These are phyloP conservation scores for Glyphotaelius pellucidus DNA, from an alignment of 2,888 invertebrate species.

Conservation along the genomic window DNA sequence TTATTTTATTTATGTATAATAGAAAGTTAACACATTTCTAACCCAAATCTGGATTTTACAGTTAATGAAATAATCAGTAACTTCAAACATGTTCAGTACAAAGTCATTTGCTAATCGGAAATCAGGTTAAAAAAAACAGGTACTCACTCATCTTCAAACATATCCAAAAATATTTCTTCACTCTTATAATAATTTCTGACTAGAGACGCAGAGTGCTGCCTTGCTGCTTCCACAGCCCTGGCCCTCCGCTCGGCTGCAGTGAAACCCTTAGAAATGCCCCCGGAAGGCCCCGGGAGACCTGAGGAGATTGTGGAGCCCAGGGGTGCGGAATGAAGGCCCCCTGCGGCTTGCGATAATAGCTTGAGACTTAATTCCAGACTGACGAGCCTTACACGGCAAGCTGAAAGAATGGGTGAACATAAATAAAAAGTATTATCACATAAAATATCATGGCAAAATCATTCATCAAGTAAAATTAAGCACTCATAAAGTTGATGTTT, in stretches of 20 bases:
- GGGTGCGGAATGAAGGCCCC: constrained; percentile 67
- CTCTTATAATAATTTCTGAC: constrained; percentile 96
- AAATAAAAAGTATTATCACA: background rate
- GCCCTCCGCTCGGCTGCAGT: constrained; percentile 78
- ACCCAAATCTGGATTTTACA: too few relatives aligned
- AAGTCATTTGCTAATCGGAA: background rate
- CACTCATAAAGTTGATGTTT: background rate
- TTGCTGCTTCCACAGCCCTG: constrained; percentile 82
- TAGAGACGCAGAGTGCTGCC: constrained; percentile 89
- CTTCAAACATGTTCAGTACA: too few relatives aligned
- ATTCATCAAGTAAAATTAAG: background rate
- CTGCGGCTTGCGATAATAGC: constrained; percentile 84
- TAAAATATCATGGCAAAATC: background rate
- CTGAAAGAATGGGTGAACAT: constrained; percentile 71
- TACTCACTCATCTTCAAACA: constrained; percentile 96
- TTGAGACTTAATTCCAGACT: constrained; percentile 93
- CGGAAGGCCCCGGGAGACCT: background rate
- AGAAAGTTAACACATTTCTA: too few relatives aligned
- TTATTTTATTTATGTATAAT: too few relatives aligned
- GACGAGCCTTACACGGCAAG: constrained; percentile 92
- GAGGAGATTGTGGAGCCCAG: background rate
- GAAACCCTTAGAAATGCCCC: constrained; percentile 69
- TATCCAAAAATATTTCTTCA: constrained; percentile 98
- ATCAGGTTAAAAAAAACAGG: background rate
- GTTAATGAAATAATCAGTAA: too few relatives aligned